These are phyloP conservation scores for Chloropsis hardwickii DNA, from an alignment of 2,113 vertebrate species.

Conservation along the genomic window DNA sequence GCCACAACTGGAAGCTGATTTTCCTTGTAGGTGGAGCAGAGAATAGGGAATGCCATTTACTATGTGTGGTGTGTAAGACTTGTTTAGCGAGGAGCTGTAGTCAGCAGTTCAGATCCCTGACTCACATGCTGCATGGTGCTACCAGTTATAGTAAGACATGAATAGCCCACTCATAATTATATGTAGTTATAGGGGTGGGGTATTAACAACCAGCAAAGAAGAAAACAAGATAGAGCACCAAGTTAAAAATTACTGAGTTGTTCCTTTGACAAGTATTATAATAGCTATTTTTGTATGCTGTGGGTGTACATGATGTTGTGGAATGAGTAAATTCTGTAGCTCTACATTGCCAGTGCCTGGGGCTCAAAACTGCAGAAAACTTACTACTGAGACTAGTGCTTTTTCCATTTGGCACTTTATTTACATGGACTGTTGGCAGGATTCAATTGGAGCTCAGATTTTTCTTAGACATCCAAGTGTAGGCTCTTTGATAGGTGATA, in stretches of 20 bases:
- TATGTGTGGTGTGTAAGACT: neutral
- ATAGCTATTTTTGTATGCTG: conserved; percentile 32
- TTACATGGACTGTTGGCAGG: neutral
- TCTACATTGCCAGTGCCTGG: neutral
- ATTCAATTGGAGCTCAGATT: neutral
- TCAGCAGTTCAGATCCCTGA: conserved; percentile 45
- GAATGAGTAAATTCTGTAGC: conserved; percentile 35
- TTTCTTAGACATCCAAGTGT: neutral
- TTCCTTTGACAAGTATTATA: conserved; percentile 49
- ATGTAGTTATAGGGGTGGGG: conserved; percentile 12
- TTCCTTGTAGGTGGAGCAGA: conserved; percentile 22
- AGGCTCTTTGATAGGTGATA: neutral
- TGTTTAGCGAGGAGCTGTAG: conserved; percentile 37
- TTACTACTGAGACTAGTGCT: neutral
- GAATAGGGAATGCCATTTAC: conserved; percentile 18
- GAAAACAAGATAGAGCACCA: conserved; percentile 47
- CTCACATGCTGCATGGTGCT: conserved; percentile 26
- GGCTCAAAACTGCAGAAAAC: neutral
- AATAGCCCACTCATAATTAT: conserved; percentile 32
- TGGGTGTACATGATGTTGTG: conserved; percentile 34
- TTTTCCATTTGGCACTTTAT: neutral
- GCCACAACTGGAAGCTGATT: conserved; percentile 17
- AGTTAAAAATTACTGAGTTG: conserved; percentile 49
- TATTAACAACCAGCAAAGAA: conserved; percentile 23
- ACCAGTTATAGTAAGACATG: conserved; percentile 24